These are phyloP conservation scores for Pipistrellus pipistrellus DNA, from an alignment of 2,797 vertebrate genomes.

Conservation along the genomic window DNA sequence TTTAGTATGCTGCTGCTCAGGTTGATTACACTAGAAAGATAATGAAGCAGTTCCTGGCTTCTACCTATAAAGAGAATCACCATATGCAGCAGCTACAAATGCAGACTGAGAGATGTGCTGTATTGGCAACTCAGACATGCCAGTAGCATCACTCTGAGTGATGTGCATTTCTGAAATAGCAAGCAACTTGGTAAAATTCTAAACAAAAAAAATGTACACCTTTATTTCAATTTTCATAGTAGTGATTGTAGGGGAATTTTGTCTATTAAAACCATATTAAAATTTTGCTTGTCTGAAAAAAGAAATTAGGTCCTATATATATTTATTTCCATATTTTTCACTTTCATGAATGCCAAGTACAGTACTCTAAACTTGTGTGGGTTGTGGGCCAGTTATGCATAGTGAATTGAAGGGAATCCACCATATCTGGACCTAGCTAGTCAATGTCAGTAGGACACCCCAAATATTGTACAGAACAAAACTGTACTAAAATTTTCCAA, in stretches of 20 bases:
- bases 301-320: neutral
- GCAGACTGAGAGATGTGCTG: neutral
- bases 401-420: neutral
- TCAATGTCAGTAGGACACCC: neutral
- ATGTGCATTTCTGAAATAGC: neutral
- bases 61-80: neutral
- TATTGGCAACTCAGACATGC: neutral
- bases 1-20: neutral
- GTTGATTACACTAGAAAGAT: neutral
- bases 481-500: neutral
- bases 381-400: neutral
- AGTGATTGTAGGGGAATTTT: conserved; percentile 4
- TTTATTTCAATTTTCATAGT: neutral
- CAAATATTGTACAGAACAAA: neutral
- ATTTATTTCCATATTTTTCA: neutral
- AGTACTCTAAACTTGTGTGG: neutral
- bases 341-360: neutral
- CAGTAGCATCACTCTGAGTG: neutral
- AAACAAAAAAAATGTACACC: neutral
- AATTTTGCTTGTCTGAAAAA: neutral
- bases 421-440: no score
- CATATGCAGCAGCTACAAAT: neutral
- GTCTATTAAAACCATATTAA: neutral
- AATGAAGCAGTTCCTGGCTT: neutral
- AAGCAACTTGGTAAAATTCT: neutral